phyloP scores from a whole-genome alignment of 2,888 invertebrate species.

The Latheticus oryzae region DNA sequence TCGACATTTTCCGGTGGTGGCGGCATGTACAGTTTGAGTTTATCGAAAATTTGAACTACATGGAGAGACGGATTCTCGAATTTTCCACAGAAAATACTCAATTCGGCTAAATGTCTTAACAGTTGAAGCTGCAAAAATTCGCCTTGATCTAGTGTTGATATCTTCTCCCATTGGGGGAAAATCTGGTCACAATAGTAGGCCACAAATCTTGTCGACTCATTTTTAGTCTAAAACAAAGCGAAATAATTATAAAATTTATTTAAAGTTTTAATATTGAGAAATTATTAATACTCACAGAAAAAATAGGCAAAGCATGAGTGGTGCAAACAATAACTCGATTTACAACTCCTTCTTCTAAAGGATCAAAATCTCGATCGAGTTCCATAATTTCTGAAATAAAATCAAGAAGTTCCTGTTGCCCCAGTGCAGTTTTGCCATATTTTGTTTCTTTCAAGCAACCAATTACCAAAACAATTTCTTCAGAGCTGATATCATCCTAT shows the following conservation, averaged over 20 bases:
- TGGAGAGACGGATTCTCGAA: conserved; percentile 80
- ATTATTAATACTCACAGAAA: conserved; percentile 88
- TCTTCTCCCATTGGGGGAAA: conserved; percentile 78
- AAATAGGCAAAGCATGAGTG: conserved; percentile 85
- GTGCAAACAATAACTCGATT: conserved; percentile 87
- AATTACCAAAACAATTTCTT: conserved; percentile 93
- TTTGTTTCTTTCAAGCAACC: conserved; percentile 84
- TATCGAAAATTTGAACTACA: conserved; percentile 81
- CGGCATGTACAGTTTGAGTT: conserved; percentile 90
- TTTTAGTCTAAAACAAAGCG: conserved; percentile 74
- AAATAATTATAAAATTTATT: neutral
- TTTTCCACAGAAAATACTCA: conserved; percentile 81
- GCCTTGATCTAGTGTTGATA: conserved; percentile 70
- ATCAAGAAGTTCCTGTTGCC: conserved; percentile 88
- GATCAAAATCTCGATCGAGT: conserved; percentile 73
- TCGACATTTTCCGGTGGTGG: conserved; percentile 81
- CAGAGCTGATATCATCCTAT: conserved; percentile 90
- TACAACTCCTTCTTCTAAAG: conserved; percentile 70
- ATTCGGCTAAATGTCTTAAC: conserved; percentile 88
- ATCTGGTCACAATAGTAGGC: conserved; percentile 88
- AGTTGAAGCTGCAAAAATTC: conserved; percentile 80
- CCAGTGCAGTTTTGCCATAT: conserved; percentile 79
- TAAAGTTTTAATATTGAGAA: conserved; percentile 26
- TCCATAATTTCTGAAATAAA: conserved; percentile 89
- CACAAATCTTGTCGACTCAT: conserved; percentile 87